Conservation (phyloP, 2,888 invertebrate genomes). For the Orthosia cruda region DNA sequence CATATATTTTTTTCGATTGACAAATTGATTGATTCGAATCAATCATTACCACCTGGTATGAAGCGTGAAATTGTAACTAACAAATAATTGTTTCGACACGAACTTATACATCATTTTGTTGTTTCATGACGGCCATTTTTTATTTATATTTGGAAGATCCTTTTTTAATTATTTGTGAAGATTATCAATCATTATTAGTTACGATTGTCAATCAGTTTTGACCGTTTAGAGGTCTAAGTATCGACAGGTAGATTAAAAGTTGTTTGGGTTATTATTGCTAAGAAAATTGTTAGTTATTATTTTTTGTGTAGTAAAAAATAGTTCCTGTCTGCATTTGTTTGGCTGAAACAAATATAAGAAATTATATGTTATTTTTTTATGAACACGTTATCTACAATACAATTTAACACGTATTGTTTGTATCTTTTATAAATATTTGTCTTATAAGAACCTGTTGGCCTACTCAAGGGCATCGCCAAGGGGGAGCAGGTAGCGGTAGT, state of each 20-base stretch:
- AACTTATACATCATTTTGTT: slow-evolving; percentile 49
- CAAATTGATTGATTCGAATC: slow-evolving; percentile 60
- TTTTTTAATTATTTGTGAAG: slow-evolving; percentile 54
- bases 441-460: too few relatives aligned
- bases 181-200: slow-evolving; percentile 67
- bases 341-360: neutral
- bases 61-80: slow-evolving; percentile 61
- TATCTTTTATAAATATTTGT: too few relatives aligned
- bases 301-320: slow-evolving; percentile 8
- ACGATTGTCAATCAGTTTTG: slow-evolving; percentile 65
- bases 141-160: slow-evolving; percentile 23
- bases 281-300: neutral
- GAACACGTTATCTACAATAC: too few relatives aligned
- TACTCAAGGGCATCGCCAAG: too few relatives aligned
- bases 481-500: too few relatives aligned
- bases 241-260: slow-evolving; percentile 24
- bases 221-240: slow-evolving; percentile 37
- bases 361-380: neutral
- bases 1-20: slow-evolving; percentile 52
- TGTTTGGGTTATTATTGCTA: neutral
- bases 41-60: slow-evolving; percentile 53
- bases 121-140: slow-evolving; percentile 42
- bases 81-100: slow-evolving; percentile 58
- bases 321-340: neutral
- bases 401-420: too few relatives aligned